phyloP scores from a whole-genome alignment of 1,140 invertebrate species.

The Brachionus sp. region DNA sequence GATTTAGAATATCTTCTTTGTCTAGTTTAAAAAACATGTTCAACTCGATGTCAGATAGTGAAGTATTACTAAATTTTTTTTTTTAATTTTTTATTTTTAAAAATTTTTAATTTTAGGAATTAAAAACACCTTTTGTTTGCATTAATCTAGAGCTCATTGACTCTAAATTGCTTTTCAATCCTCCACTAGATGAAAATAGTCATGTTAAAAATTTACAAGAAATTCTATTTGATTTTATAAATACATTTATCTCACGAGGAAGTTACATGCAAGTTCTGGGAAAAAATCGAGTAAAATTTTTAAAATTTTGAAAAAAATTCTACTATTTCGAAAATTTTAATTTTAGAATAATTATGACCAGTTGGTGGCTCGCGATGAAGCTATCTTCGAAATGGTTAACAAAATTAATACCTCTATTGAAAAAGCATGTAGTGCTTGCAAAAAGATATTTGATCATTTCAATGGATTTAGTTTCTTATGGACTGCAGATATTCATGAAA shows the following conservation, averaged over 20 bases:
- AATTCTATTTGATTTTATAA: constrained; percentile 43
- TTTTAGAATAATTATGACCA: constrained; percentile 57
- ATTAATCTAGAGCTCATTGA: constrained; percentile 29
- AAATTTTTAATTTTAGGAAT: not conserved
- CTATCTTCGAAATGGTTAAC: constrained; percentile 52
- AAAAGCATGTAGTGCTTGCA: constrained; percentile 56
- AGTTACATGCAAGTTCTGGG: constrained; percentile 33
- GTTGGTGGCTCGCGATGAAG: constrained; percentile 55
- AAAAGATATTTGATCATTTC: constrained; percentile 54
- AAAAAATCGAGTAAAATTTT: constrained; percentile 28
- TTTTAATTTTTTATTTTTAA: not conserved
- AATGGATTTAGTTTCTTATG: constrained; percentile 57
- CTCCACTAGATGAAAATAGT: constrained; percentile 20
- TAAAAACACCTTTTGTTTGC: constrained; percentile 38
- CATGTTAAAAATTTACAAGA: constrained; percentile 46
- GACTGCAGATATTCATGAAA: constrained; percentile 57
- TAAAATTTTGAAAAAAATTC: not conserved
- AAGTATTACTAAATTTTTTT: not conserved
- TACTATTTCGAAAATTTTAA: not conserved
- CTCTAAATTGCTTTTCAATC: not conserved
- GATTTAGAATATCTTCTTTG: constrained; percentile 63
- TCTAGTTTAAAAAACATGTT: constrained; percentile 56
- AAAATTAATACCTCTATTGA: constrained; percentile 55
- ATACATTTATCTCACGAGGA: constrained; percentile 39
- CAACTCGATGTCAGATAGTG: constrained; percentile 50